Percentiles rank a stretch among this genome's conserved stretches.
These are phyloP conservation scores for Microtus richardsoni DNA, from an alignment of 2,113 vertebrate species.

Conservation along the genomic window DNA sequence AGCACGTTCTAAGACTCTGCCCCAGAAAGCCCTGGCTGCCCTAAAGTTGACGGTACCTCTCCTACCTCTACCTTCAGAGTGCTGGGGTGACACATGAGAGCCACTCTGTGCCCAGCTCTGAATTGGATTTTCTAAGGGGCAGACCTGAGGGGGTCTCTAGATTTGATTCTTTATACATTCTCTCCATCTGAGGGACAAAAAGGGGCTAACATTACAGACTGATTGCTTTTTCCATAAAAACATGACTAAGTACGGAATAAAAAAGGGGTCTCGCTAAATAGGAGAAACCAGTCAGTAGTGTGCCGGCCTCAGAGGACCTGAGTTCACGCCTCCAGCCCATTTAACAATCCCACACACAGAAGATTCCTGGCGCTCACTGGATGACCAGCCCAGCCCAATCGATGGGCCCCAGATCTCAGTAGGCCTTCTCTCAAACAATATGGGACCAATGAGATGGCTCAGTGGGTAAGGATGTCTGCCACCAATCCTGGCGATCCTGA, in stretches of 20 bases:
- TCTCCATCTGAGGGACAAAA: background rate
- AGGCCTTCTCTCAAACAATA: background rate
- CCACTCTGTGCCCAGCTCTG: background rate
- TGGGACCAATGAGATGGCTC: background rate
- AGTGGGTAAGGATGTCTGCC: background rate
- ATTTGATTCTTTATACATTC: conserved; percentile 13
- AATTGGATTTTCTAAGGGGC: background rate
- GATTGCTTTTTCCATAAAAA: background rate
- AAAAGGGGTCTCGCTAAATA: background rate
- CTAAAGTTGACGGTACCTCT: background rate
- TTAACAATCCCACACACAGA: background rate
- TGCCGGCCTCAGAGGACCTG: background rate
- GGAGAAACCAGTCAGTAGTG: background rate
- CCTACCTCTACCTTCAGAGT: background rate
- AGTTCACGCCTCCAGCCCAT: background rate
- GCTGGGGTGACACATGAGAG: background rate
- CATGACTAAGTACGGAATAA: background rate
- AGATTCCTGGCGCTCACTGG: background rate
- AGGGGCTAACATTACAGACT: background rate
- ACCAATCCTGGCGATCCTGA: background rate
- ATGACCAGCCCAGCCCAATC: background rate
- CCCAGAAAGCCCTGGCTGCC: background rate
- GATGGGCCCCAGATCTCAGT: background rate
- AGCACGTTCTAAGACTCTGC: background rate
- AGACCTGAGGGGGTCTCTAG: background rate